Base-by-base conservation (phyloP, 2,113 vertebrate genomes). In the Ptilorrhoa leucosticta region DNA sequence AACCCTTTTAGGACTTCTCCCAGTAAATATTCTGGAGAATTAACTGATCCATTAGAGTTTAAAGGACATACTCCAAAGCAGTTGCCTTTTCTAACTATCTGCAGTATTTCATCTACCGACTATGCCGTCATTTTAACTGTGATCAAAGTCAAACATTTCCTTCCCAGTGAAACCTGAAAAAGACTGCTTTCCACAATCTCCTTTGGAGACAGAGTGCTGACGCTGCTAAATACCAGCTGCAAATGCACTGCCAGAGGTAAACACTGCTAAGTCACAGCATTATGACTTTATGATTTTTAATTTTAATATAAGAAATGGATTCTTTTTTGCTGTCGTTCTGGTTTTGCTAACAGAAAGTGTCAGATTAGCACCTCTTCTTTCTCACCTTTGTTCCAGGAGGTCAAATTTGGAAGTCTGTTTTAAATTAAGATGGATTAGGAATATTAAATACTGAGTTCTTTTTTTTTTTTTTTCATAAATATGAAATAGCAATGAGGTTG, bases 1-100 rank as follows among this genome's bases (percentile, higher is more conserved):
- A 97, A 96, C 95, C 94, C 94, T 97, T 96, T 96, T 96, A 87
- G 65, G 79, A 50, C 90, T 96, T 92, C 63, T 82, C 75, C 80
- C 64, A 47, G 70, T 93, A 95, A 96, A 92, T 94, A 97, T 97
- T 93, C 93, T n/a, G 22, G 45, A 88, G 75, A 96, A 96, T 95
- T 93, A 94, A 87, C 63, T 68, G 76, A 93, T 77, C 70, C 31
- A 39, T 89, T 83, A 28, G 64, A 90, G 69, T 96, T 95, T 93
- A 97, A 96, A 81, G 93, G 93, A 96, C 8, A 1, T 27, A 85
- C 69, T 94, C 92, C 64, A 81, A 94, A 94, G 91, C 76, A 75
- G 53, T 76, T 83, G 53, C 72, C 65, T 96, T 94, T 92, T 61
- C 77, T 64, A 80, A 94, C 73, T 81, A 37, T 57, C 63, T 58